phyloP scores from a whole-genome alignment of 2,113 vertebrate genomes.

The Bufo gargarizans region DNA sequence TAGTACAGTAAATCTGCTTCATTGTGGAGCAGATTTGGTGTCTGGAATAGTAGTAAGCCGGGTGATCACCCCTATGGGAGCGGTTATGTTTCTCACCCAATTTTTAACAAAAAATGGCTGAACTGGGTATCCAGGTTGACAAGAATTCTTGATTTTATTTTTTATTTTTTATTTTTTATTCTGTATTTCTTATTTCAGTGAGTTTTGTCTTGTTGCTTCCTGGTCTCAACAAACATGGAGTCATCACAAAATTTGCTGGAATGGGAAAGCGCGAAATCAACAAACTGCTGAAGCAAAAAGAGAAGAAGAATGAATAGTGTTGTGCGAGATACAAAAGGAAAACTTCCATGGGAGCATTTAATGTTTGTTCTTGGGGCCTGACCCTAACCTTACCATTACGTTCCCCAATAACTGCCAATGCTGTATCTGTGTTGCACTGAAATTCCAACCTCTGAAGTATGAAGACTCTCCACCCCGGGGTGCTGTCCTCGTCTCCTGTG shows the following conservation, averaged over 20 bases:
- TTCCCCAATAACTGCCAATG: conserved; percentile 61
- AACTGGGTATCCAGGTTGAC: too few species aligned
- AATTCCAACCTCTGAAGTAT: conserved; percentile 61
- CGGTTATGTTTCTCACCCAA: too few species aligned
- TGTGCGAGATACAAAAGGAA: conserved; percentile 47
- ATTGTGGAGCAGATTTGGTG: too few species aligned
- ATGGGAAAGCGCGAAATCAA: conserved; percentile 97
- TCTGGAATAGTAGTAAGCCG: too few species aligned
- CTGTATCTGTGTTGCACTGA: conserved; percentile 73
- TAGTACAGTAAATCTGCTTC: too few species aligned
- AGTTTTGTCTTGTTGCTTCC: conserved; percentile 89
- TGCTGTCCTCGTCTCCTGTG: conserved; percentile 60
- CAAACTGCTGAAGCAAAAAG: conserved; percentile 97
- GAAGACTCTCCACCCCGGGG: conserved; percentile 56
- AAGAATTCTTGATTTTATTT: background rate
- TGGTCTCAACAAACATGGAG: conserved; percentile 91
- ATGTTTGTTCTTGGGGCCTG: conserved; percentile 55
- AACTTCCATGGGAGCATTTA: conserved; percentile 49
- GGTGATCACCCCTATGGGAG: too few species aligned
- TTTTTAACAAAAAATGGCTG: too few species aligned
- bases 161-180: too few species aligned
- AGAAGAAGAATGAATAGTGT: conserved; percentile 93
- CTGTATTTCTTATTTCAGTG: conserved; percentile 72
- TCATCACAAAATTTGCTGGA: conserved; percentile 89
- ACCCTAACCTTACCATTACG: conserved; percentile 59